A percentile compares a stretch with the other conserved stretches of the same genome.
These are phyloP conservation scores for Sinocyclocheilus grahami DNA, from an alignment of 2,113 vertebrate species.

Conservation along the genomic window DNA sequence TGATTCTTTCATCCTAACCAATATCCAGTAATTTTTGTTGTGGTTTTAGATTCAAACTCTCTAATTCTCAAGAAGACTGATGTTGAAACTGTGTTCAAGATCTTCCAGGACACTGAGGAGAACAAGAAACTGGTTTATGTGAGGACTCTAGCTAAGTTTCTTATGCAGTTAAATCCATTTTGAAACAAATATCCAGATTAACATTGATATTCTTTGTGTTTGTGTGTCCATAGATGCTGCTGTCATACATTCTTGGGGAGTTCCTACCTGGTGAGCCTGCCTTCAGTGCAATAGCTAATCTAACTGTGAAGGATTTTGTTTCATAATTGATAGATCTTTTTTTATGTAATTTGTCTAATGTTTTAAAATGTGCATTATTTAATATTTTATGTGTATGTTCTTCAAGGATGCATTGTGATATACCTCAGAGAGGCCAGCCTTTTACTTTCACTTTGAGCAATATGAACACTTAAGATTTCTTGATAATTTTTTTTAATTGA, in stretches of 20 bases:
- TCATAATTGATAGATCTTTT: neutral
- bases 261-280: constrained; percentile 68
- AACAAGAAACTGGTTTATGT: constrained; percentile 79
- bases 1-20: constrained; percentile 4
- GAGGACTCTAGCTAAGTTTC: constrained; percentile 56
- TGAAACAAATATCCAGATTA: neutral
- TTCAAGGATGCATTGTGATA: constrained; percentile 11
- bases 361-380: constrained; percentile 24
- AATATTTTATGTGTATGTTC: neutral
- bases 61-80: constrained; percentile 71
- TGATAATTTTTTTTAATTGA: neutral
- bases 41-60: constrained; percentile 66
- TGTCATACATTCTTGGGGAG: constrained; percentile 68
- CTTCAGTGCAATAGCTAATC: constrained; percentile 57
- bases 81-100: constrained; percentile 70
- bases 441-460: neutral
- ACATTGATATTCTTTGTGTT: constrained; percentile 28
- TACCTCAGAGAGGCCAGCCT: neutral
- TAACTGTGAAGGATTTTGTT: constrained; percentile 56
- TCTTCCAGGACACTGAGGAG: constrained; percentile 73
- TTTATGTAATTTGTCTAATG: neutral
- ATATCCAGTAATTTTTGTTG: neutral
- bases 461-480: neutral
- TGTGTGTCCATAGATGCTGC: constrained; percentile 66
- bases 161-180: neutral